Conservation (phyloP, 2,888 invertebrate species). For the Lysandra bellargus region DNA sequence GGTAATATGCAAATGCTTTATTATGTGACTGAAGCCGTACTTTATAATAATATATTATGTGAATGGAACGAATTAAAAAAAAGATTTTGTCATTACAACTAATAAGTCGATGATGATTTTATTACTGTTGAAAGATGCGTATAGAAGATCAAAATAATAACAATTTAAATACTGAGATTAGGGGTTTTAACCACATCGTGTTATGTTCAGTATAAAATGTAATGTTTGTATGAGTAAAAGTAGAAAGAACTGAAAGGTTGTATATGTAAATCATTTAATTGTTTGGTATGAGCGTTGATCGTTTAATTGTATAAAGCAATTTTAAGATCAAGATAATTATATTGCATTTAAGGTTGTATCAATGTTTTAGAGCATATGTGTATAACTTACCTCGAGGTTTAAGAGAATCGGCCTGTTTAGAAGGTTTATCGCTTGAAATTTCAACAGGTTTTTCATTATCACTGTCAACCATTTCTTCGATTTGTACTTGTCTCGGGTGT, state of each 20-base stretch:
- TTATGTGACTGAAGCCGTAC: too few species aligned
- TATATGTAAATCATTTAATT: not conserved
- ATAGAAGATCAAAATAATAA: not conserved
- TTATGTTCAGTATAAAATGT: not conserved
- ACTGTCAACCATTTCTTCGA: conserved; percentile 35
- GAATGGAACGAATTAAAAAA: too few species aligned
- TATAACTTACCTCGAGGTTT: not conserved
- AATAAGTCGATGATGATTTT: not conserved
- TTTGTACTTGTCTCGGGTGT: conserved; percentile 33
- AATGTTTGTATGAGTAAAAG: not conserved
- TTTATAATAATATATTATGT: too few species aligned
- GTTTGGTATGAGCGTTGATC: too few species aligned
- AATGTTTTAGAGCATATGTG: not conserved
- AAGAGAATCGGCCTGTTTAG: conserved; percentile 31
- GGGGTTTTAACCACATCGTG: not conserved
- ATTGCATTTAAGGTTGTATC: not conserved
- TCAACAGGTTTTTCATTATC: not conserved
- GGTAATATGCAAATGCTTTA: too few species aligned
- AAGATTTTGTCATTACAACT: not conserved
- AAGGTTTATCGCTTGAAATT: conserved; percentile 36
- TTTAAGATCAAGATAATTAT: too few species aligned
- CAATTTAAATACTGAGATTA: not conserved
- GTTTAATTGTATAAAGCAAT: too few species aligned
- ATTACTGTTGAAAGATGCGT: not conserved
- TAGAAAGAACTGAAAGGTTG: not conserved